phyloP scores from a whole-genome alignment of 2,113 vertebrate species.

The Machaerirhynchus nigripectus region DNA sequence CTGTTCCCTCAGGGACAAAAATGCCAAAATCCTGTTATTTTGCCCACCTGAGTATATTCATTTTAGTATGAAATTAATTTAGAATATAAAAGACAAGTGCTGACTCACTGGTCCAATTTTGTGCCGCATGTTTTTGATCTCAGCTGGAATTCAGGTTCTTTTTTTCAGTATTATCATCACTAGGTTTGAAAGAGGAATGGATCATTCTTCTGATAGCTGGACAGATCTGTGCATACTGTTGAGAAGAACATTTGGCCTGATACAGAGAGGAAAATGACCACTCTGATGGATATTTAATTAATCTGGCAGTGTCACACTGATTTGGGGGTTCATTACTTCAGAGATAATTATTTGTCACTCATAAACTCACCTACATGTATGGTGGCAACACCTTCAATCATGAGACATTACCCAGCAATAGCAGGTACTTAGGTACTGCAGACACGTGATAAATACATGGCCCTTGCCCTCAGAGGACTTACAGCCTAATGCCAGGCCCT shows the following conservation, averaged over 20 bases:
- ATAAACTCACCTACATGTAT: neutral
- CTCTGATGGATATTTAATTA: neutral
- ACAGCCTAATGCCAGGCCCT: neutral
- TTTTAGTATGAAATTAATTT: conserved; percentile 3
- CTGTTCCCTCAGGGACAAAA: neutral
- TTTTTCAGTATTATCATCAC: neutral
- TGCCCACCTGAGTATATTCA: neutral
- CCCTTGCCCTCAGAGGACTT: neutral
- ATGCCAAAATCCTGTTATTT: neutral
- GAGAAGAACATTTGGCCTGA: neutral
- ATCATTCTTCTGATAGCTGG: neutral
- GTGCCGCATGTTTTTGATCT: neutral
- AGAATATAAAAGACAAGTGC: neutral
- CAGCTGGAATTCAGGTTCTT: neutral
- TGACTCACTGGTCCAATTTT: neutral
- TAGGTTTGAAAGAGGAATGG: neutral
- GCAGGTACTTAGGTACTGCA: neutral
- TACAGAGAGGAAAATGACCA: neutral
- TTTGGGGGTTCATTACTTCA: neutral
- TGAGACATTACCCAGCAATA: neutral
- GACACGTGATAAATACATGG: neutral
- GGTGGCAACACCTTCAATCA: neutral
- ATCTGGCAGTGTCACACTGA: neutral
- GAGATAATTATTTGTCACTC: neutral
- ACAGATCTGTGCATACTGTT: neutral